Evolutionary conservation across 2,797 vertebrate species (phyloP).

Genomic region (Sebastes jordani): DNA sequence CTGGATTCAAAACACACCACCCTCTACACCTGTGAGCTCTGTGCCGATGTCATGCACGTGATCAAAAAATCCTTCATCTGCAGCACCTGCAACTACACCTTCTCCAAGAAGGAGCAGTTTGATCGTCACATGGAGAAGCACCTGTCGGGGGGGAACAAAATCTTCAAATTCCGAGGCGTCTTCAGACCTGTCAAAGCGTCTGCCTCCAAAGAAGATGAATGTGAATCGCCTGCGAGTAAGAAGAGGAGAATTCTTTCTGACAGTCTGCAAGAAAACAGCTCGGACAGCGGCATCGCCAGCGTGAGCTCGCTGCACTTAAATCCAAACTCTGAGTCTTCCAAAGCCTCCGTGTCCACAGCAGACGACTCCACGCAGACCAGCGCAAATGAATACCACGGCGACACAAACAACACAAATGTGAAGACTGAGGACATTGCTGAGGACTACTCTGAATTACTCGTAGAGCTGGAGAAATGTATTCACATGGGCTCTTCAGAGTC

Average conservation of each 20-base stretch:
- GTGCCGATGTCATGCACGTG: conserved; percentile 96
- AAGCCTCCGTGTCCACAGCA: conserved; percentile 64
- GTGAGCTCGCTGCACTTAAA: conserved; percentile 63
- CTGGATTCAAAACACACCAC: conserved; percentile 93
- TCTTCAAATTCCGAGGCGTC: conserved; percentile 92
- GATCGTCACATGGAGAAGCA: conserved; percentile 99
- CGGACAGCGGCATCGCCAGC: conserved; percentile 74
- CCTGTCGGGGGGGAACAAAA: conserved; percentile 86
- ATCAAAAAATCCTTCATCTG: conserved; percentile 98
- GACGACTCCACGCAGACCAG: conserved; percentile 71
- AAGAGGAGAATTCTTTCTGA: conserved; percentile 80
- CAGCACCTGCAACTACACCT: conserved; percentile 99
- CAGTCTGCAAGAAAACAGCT: conserved; percentile 60
- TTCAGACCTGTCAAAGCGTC: conserved; percentile 83
- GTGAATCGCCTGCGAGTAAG: conserved; percentile 82
- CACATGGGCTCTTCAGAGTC: conserved; percentile 70
- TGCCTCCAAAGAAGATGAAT: conserved; percentile 76
- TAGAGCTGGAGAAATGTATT: conserved; percentile 73
- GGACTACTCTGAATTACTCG: conserved; percentile 80
- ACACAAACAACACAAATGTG: conserved; percentile 70
- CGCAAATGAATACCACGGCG: conserved; percentile 38
- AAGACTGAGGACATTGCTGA: conserved; percentile 82
- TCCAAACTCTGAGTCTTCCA: conserved; percentile 65
- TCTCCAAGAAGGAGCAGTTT: conserved; percentile 98
- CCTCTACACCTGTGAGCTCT: conserved; percentile 95